Evolutionary conservation across 2,797 vertebrate species (phyloP).

Genomic region (Crenuchus spilurus): DNA sequence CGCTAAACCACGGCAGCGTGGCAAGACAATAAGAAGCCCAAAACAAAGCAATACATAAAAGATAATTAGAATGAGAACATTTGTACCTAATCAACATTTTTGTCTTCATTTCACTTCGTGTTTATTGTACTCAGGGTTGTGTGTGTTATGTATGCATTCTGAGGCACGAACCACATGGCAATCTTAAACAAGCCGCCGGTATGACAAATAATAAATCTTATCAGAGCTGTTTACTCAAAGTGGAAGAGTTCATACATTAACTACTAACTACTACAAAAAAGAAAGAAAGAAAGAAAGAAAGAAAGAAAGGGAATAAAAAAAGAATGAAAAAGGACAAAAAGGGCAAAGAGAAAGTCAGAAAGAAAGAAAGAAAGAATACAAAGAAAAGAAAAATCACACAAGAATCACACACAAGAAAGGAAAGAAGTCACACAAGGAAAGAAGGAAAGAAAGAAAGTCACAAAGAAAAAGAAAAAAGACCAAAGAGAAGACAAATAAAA

Average conservation of each 20-base stretch:
- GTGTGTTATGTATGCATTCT: conserved; percentile 41
- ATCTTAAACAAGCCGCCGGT: conserved; percentile 46
- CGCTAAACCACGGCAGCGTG: conserved; percentile 74
- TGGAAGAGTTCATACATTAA: conserved; percentile 43
- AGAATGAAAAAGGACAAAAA: no score
- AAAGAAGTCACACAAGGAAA: no score
- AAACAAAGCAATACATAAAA: conserved; percentile 71
- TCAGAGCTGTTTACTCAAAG: conserved; percentile 53
- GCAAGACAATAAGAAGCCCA: conserved; percentile 41
- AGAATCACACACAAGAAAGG: conserved; percentile 40
- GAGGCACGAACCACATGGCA: conserved; percentile 16
- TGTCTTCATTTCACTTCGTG: conserved; percentile 55
- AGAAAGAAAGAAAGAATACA: no score
- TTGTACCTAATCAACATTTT: conserved; percentile 70
- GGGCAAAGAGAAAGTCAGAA: no score
- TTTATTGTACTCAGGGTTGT: conserved; percentile 60
- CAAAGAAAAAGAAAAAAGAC: neutral
- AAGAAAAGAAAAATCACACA: no score
- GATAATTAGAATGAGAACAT: conserved; percentile 75
- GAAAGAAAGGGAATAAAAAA: no score
- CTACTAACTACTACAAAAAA: no score
- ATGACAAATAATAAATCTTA: conserved; percentile 50
- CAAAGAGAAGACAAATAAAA: neutral
- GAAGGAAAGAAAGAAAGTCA: no score
- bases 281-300: no score